Evolutionary conservation across 2,888 invertebrate species (phyloP).

Genomic region (Ectropis crepuscularia): DNA sequence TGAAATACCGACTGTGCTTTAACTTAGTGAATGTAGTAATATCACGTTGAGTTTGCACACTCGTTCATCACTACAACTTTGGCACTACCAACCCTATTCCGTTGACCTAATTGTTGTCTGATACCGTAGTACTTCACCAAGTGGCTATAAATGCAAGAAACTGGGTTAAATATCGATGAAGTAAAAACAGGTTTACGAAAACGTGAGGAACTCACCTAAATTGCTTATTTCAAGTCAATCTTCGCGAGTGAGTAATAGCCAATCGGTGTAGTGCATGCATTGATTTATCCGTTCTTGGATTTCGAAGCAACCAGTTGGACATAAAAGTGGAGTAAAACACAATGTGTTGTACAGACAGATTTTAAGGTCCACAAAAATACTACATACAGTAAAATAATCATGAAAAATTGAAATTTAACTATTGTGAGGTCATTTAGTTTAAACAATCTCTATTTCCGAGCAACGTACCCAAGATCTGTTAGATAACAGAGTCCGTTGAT

Average conservation of each 20-base stretch:
- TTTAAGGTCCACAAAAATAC: no score
- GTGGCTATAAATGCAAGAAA: constrained; percentile 79
- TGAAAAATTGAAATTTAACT: no score
- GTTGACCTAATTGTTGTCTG: constrained; percentile 79
- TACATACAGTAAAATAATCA: no score
- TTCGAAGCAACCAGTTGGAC: no score
- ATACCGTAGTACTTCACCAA: constrained; percentile 71
- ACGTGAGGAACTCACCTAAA: constrained; percentile 53
- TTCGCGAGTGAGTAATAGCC: constrained; percentile 33
- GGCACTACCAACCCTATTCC: constrained; percentile 71
- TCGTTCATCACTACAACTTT: constrained; percentile 62
- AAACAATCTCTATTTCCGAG: no score
- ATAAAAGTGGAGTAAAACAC: no score
- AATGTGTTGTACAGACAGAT: no score
- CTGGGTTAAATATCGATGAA: constrained; percentile 81
- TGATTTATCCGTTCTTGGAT: no score
- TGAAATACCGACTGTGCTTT: constrained; percentile 42
- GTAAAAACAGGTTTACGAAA: constrained; percentile 62
- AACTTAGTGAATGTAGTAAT: constrained; percentile 45
- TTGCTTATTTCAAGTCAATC: constrained; percentile 55
- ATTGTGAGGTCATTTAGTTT: no score
- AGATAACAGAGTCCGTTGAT: no score
- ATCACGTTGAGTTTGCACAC: constrained; percentile 57
- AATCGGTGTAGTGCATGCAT: constrained; percentile 15
- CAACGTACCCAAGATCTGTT: no score